Percentiles rank a stretch among this genome's conserved stretches.
Conservation (phyloP, 2,797 vertebrate species). For the Stomatorhinus walkeri region DNA sequence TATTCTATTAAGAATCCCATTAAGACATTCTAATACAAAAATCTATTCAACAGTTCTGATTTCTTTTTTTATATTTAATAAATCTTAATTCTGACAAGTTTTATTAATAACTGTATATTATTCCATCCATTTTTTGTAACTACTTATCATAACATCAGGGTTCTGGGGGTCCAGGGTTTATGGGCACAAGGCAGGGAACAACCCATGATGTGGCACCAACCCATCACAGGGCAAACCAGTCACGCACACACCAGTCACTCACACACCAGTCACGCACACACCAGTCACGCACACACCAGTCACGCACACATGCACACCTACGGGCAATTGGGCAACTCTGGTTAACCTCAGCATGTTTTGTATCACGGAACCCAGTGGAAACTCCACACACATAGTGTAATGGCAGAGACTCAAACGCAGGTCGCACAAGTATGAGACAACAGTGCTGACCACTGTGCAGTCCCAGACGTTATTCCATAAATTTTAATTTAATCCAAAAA, state of each 20-base stretch:
- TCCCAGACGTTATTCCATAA: background rate
- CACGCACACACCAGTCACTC: too few relatives aligned
- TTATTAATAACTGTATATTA: background rate
- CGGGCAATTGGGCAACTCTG: background rate
- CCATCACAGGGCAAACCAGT: background rate
- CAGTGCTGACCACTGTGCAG: background rate
- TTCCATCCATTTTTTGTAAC: background rate
- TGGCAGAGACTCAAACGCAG: background rate
- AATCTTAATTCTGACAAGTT: background rate
- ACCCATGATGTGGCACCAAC: background rate
- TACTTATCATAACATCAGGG: background rate
- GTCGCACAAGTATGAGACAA: background rate
- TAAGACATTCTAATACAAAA: background rate
- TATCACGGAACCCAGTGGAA: background rate
- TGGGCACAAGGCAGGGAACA: background rate
- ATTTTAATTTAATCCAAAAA: background rate
- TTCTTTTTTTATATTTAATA: background rate
- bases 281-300: background rate
- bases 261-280: background rate
- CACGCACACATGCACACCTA: background rate
- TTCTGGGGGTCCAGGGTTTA: background rate
- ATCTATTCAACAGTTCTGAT: background rate
- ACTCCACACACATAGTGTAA: background rate
- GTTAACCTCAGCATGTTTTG: background rate
- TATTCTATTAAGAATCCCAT: background rate